Evolutionary conservation across 2,113 vertebrate species (phyloP), one percentile per base, ranked within the genome.

Genomic region (Fulmarus glacialis): DNA sequence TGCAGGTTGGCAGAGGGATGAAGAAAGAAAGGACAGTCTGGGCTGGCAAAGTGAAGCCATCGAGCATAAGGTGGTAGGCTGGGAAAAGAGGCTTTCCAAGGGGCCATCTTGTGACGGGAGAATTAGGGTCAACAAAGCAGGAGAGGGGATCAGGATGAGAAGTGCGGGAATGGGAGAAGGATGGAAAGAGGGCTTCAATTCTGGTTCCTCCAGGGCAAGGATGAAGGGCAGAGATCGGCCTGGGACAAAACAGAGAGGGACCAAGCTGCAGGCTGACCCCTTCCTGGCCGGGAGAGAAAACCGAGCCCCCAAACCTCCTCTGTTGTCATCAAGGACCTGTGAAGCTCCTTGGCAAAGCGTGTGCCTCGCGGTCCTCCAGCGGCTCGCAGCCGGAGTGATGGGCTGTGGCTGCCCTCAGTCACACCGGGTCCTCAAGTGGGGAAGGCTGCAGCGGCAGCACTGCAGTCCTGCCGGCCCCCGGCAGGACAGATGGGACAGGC

Each of bases 331-430:
- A 36, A 16, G 12, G 9, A 7, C 22, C 43, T n/a, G 15, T 47
- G 53, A 77, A 68, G 30, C 29, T 81, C 47, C n/a, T 59, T 4
- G 13, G 36, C 8, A 34, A 56, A 42, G 10, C 7, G 10, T 6
- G 4, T 62, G 30, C 30, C 36, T 55, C 5, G 1, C 24, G 60
- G 15, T 5, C n/a, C 43, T 53, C 21, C 32, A 81, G 79, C 0
- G 0, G 21, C 45, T 82, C 1, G 1, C 18, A 58, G 34, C 27
- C 2, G 9, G 36, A 30, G 43, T 0, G 3, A n/a, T 3, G 7
- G 24, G 15, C 56, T 53, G 11, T 4, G 24, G 11, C 13, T 59
- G 71, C 15, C 71, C 23, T 26, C 52, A 5, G 42, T 58, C 32
- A 36, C 24, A 29, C 20, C 0, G 0, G 5, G 3, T 43, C 8